Conservation (phyloP, 2,888 invertebrate genomes). For the Hydropsyche betteni region DNA sequence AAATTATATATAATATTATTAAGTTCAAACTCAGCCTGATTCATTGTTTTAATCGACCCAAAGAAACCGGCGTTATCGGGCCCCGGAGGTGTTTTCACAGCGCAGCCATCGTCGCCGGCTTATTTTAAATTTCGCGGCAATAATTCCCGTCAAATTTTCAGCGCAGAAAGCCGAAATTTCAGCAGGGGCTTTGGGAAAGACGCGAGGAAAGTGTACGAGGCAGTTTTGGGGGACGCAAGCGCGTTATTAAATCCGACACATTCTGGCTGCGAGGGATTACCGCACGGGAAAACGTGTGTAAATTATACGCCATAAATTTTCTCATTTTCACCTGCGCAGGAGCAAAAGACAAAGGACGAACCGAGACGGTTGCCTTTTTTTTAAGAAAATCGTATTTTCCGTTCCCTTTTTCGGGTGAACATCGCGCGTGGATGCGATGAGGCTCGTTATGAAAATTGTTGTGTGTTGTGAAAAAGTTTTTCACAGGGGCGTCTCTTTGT, state of each 20-base stretch:
- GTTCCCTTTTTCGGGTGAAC: too few relatives aligned
- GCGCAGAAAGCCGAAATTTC: constrained; percentile 9
- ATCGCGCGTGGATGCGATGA: too few relatives aligned
- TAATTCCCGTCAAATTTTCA: neutral
- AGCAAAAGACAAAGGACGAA: constrained; percentile 1
- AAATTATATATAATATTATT: too few relatives aligned
- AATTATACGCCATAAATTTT: constrained; percentile 39
- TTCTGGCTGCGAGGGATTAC: constrained; percentile 34
- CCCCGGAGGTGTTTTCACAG: constrained; percentile 25
- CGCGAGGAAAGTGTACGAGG: constrained; percentile 5
- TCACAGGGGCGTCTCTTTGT: too few relatives aligned
- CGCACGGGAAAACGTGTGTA: constrained; percentile 36
- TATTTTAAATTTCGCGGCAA: constrained; percentile 7
- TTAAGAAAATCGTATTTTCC: too few relatives aligned
- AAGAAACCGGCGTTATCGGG: constrained; percentile 11
- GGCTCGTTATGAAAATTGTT: too few relatives aligned
- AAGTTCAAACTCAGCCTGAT: too few relatives aligned
- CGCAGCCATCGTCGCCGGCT: neutral
- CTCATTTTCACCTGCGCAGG: constrained; percentile 34
- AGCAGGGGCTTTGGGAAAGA: neutral
- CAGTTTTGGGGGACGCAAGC: constrained; percentile 13
- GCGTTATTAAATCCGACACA: constrained; percentile 45
- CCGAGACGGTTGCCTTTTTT: neutral
- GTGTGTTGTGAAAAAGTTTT: too few relatives aligned
- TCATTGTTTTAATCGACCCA: neutral